These are phyloP conservation scores for Hipparchia semele DNA, from an alignment of 2,888 invertebrate genomes.

Conservation along the genomic window DNA sequence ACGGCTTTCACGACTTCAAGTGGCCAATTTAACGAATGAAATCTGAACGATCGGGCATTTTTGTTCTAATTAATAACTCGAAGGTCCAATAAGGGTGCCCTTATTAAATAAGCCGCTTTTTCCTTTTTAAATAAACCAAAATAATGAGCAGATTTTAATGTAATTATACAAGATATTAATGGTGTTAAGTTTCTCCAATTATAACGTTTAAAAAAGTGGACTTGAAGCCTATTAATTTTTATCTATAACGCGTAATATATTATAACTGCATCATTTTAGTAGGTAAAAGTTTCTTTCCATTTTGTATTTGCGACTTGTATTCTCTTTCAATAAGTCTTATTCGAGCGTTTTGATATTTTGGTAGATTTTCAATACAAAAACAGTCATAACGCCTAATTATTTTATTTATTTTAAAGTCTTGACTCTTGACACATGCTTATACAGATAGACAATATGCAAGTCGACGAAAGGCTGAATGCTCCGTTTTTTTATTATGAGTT, in stretches of 20 bases:
- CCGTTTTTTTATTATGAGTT: no score
- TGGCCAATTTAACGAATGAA: constrained; percentile 80
- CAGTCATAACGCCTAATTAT: no score
- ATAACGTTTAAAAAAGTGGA: constrained; percentile 4
- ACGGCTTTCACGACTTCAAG: constrained; percentile 81
- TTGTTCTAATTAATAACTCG: constrained; percentile 80
- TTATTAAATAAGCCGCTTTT: constrained; percentile 61
- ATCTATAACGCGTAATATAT: not conserved
- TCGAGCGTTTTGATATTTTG: no score
- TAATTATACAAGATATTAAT: constrained; percentile 46
- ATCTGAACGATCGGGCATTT: constrained; percentile 81
- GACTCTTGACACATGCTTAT: no score
- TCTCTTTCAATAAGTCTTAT: no score
- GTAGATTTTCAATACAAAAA: no score
- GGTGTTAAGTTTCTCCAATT: constrained; percentile 23
- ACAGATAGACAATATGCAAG: no score
- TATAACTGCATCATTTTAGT: not conserved
- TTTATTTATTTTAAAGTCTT: no score
- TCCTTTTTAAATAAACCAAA: constrained; percentile 43
- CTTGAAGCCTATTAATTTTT: not conserved
- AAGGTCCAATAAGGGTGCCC: constrained; percentile 60
- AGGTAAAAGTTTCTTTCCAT: not conserved
- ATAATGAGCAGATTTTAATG: constrained; percentile 66
- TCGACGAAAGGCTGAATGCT: no score
- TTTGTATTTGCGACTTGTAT: not conserved